Percentiles rank a stretch among this genome's conserved stretches.
phyloP scores from a whole-genome alignment of 2,888 invertebrate genomes.

The Pristionchus fissidentatus region DNA sequence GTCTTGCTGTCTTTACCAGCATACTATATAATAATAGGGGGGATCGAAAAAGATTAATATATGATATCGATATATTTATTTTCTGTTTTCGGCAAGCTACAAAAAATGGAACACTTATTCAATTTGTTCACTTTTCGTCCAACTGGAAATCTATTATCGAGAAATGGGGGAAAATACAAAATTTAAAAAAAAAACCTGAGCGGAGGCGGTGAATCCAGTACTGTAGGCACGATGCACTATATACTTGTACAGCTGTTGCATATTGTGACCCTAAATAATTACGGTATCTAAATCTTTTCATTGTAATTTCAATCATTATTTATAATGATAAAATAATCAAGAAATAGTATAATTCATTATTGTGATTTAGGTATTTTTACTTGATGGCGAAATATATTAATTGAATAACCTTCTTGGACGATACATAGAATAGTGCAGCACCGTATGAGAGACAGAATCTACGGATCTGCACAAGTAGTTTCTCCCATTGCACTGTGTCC shows the following conservation, averaged over 20 bases:
- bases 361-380: neutral
- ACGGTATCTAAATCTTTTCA: neutral
- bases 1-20: neutral
- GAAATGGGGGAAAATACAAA: neutral
- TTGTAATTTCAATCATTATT: neutral
- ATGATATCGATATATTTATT: neutral
- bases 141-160: too few relatives aligned
- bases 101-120: neutral
- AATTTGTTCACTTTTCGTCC: neutral
- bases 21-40: too few relatives aligned
- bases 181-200: constrained; percentile 54
- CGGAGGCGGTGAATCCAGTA: constrained; percentile 68
- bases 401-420: constrained; percentile 57
- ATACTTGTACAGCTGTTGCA: constrained; percentile 71
- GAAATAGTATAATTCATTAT: neutral
- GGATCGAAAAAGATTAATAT: too few relatives aligned
- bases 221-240: constrained; percentile 71
- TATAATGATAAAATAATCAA: neutral
- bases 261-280: constrained; percentile 48
- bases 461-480: constrained; percentile 69
- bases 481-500: constrained; percentile 54
- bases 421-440: constrained; percentile 69
- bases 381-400: neutral
- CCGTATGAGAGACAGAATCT: constrained; percentile 70
- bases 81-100: neutral